Conservation (phyloP, 1,140 invertebrate genomes). For the Pseudomyrmex dendroicus region DNA sequence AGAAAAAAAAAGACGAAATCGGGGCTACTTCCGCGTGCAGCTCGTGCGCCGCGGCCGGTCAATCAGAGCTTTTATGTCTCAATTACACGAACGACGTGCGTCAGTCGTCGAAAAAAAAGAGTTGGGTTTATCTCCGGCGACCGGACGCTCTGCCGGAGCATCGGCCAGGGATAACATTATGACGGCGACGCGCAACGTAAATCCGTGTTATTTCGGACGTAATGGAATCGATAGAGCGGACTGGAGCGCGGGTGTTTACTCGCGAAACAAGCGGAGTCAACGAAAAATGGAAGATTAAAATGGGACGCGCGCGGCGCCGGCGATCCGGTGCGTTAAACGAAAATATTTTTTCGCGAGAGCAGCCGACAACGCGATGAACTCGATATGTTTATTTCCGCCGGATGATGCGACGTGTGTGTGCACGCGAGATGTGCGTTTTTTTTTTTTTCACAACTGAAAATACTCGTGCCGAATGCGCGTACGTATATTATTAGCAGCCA, state of each 20-base stretch:
- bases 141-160: background rate
- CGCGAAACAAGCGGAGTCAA: conserved; percentile 60
- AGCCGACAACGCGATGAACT: conserved; percentile 50
- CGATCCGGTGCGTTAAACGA: conserved; percentile 54
- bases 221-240: conserved; percentile 55
- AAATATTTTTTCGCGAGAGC: conserved; percentile 57
- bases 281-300: conserved; percentile 60
- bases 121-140: background rate
- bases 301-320: conserved; percentile 5
- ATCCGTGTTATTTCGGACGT: conserved; percentile 58
- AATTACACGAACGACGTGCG: conserved; percentile 2
- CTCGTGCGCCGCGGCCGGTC: background rate
- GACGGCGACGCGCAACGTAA: conserved; percentile 42
- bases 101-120: background rate
- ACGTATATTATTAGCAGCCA: background rate
- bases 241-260: conserved; percentile 42
- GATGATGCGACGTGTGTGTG: background rate
- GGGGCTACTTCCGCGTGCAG: background rate
- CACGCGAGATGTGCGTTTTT: conserved; percentile 12
- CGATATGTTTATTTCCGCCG: conserved; percentile 55
- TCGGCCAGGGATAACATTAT: conserved; percentile 38
- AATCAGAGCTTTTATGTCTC: conserved; percentile 2
- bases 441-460: conserved; percentile 29
- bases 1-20: background rate
- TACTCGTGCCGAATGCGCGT: background rate